phyloP scores from a whole-genome alignment of 2,888 invertebrate genomes.

The Heliconius charithonia region DNA sequence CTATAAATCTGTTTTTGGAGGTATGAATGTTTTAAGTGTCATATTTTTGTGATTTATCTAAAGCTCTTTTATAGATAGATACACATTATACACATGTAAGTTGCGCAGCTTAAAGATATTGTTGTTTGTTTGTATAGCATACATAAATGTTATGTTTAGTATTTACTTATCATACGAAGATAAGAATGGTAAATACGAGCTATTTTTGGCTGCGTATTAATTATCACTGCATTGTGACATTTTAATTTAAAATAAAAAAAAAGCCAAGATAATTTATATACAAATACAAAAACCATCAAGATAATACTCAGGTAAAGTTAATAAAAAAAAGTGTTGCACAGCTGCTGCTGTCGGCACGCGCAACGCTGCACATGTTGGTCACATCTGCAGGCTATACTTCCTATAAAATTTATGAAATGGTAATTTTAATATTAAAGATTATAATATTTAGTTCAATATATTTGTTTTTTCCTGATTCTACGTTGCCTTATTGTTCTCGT shows the following conservation, averaged over 20 bases:
- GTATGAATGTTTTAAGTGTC: background rate
- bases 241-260: background rate
- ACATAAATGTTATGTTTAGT: constrained; percentile 6
- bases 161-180: constrained; percentile 2
- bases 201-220: constrained; percentile 13
- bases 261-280: constrained; percentile 1
- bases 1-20: background rate
- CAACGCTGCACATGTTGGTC: constrained; percentile 39
- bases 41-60: background rate
- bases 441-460: background rate
- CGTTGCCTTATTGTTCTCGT: background rate
- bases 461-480: background rate
- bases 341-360: constrained; percentile 59
- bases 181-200: background rate
- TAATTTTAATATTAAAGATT: background rate
- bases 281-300: constrained; percentile 12
- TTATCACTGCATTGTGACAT: background rate
- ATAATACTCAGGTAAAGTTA: constrained; percentile 19
- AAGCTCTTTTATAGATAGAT: background rate
- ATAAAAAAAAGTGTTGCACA: constrained; percentile 47
- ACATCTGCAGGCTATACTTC: constrained; percentile 38
- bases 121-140: background rate
- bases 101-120: background rate
- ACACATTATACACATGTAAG: background rate
- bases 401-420: background rate